These are phyloP conservation scores for Eclectus roratus DNA, from an alignment of 2,113 vertebrate species.

Conservation along the genomic window DNA sequence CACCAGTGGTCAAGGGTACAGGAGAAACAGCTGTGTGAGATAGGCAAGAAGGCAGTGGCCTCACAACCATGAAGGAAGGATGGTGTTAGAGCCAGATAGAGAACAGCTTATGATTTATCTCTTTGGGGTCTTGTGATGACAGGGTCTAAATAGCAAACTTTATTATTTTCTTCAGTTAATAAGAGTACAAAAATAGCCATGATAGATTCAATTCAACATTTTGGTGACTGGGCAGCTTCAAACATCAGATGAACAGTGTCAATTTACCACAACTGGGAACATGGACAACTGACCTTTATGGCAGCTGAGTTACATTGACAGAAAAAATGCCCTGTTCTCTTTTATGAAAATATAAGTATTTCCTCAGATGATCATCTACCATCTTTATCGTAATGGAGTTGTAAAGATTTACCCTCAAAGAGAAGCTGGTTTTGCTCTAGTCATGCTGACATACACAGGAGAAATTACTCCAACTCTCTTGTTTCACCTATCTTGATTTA, in stretches of 20 bases:
- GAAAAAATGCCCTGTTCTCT: neutral
- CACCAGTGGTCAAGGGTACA: neutral
- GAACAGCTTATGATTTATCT: neutral
- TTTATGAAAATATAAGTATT: neutral
- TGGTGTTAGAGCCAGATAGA: neutral
- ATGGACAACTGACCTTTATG: neutral
- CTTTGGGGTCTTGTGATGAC: neutral
- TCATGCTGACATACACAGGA: neutral
- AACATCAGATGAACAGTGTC: neutral
- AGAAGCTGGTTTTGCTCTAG: neutral
- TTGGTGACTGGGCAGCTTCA: neutral
- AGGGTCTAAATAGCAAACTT: neutral
- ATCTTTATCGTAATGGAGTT: neutral
- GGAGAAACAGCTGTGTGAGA: neutral
- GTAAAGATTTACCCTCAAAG: neutral
- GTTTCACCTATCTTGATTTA: neutral
- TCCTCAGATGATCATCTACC: neutral
- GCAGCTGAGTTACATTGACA: neutral
- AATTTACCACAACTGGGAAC: neutral
- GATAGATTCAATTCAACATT: neutral
- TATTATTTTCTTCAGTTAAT: neutral
- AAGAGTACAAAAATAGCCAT: neutral
- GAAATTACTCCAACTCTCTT: neutral
- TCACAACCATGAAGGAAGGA: neutral
- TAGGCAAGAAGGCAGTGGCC: neutral